Base-by-base conservation (phyloP, 1,140 invertebrate species). In the Acyrthosiphon pisum region DNA sequence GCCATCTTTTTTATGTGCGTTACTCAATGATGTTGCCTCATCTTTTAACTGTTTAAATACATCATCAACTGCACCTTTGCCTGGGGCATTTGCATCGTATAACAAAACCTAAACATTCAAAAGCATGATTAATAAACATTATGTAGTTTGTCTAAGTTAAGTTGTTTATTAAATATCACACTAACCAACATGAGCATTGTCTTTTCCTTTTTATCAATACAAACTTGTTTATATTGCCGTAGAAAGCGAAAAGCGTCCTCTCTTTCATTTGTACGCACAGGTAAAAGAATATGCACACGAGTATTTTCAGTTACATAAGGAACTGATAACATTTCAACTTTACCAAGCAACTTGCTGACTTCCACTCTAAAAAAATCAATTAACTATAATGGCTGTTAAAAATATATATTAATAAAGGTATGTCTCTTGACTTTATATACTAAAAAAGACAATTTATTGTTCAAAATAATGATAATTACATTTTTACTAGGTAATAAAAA, bases 261-360 rank as follows among this genome's bases (percentile, higher is more conserved):
- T 56, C 95, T 95, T 93, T 96, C 96, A 6, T 95, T 94, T 37
- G 95, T 95, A 94, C 96, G 95, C 0, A 98, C 95, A 1, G 97
- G 96, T 56, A 99, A 94, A 93, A 99, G 95, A 92, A 99, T 95
- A 94, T 97, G 97, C 4, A 99, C 96, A 94, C 97, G 95, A 7
- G 97, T 96, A 94, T 97, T 98, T 96, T 99, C 98, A 1, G 98
- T 99, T 6, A 99, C 98, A 95, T 98, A 99, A 4, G 98, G 98
- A 94, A 98, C 97, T 8, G 97, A 96, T 20, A 99, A 96, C 81
- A 99, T 96, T 95, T 99, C 98, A 8, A 98, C 97, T 94, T 97
- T 97, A 44, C 97, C 97, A 86, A 99, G 95, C 2, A 98, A 97
- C 94, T 98, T 97, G 89, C 97, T 96, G 53, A 97, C 96, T 96